Percentiles rank a stretch among this genome's conserved stretches.
phyloP scores from a whole-genome alignment of 2,797 vertebrate genomes.

The Semotilus atromaculatus region DNA sequence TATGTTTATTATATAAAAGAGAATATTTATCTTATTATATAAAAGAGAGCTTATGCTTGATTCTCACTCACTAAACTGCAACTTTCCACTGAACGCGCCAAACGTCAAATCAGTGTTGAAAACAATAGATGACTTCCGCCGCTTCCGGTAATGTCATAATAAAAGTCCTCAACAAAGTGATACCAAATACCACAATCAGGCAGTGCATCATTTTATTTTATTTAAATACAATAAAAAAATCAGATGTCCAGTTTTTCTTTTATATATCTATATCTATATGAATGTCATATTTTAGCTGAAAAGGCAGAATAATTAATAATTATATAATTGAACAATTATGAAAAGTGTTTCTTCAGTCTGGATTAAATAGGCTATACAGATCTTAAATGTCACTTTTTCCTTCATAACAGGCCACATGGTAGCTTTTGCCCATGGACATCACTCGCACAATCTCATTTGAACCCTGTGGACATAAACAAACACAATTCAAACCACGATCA shows the following conservation, averaged over 20 bases:
- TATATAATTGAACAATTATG: not conserved
- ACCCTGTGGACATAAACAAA: constrained; percentile 76
- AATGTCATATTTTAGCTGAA: not conserved
- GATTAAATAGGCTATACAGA: not conserved
- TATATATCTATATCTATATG: not conserved
- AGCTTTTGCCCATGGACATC: constrained; percentile 85
- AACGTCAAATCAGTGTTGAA: constrained; percentile 58
- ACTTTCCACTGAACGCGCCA: constrained; percentile 50
- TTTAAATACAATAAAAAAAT: not conserved
- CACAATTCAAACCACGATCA: not conserved
- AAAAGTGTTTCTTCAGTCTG: not conserved
- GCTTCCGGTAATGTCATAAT: constrained; percentile 11
- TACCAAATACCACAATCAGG: too few species aligned
- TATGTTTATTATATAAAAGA: not conserved
- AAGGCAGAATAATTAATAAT: not conserved
- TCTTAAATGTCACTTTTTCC: constrained; percentile 34
- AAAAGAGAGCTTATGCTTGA: not conserved
- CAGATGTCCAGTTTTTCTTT: not conserved
- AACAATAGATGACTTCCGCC: constrained; percentile 13
- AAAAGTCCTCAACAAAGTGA: constrained; percentile 1
- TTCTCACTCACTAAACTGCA: not conserved
- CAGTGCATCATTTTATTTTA: not conserved
- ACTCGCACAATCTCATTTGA: constrained; percentile 88
- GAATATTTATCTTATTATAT: not conserved
- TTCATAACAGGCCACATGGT: constrained; percentile 86